A percentile compares a stretch with the other conserved stretches of the same genome.
Conservation (phyloP, 2,113 vertebrate species). For the Edolisoma coerulescens region DNA sequence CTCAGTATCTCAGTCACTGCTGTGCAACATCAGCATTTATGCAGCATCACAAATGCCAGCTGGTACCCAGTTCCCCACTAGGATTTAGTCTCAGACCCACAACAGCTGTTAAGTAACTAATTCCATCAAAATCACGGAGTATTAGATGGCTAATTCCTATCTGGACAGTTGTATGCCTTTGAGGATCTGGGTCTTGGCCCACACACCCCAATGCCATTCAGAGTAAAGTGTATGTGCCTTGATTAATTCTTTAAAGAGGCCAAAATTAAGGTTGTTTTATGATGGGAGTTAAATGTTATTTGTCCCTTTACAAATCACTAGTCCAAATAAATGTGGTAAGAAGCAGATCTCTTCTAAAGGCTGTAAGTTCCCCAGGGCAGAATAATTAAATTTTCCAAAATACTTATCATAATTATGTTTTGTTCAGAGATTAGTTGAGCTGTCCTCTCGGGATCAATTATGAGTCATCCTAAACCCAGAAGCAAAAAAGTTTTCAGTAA, state of each 20-base stretch:
- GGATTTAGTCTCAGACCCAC: not conserved
- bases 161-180: not conserved
- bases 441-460: slow-evolving; percentile 46
- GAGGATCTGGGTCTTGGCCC: not conserved
- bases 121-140: not conserved
- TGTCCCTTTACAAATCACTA: slow-evolving; percentile 18
- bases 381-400: slow-evolving; percentile 67
- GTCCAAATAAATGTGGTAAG: slow-evolving; percentile 24
- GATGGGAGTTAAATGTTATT: slow-evolving; percentile 1
- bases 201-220: not conserved
- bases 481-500: not conserved
- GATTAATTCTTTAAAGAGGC: not conserved
- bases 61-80: not conserved
- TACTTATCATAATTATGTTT: slow-evolving; percentile 49
- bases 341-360: slow-evolving; percentile 10
- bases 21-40: not conserved
- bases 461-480: slow-evolving; percentile 22
- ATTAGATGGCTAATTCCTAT: not conserved
- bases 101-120: not conserved
- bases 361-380: not conserved
- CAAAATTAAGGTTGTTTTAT: not conserved
- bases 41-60: not conserved
- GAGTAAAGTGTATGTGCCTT: not conserved
- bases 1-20: not conserved
- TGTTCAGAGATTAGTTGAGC: slow-evolving; percentile 37